A percentile compares a stretch with the other conserved stretches of the same genome.
These are phyloP conservation scores for Pangasianodon gigas DNA, from an alignment of 2,113 vertebrate species.

Conservation along the genomic window DNA sequence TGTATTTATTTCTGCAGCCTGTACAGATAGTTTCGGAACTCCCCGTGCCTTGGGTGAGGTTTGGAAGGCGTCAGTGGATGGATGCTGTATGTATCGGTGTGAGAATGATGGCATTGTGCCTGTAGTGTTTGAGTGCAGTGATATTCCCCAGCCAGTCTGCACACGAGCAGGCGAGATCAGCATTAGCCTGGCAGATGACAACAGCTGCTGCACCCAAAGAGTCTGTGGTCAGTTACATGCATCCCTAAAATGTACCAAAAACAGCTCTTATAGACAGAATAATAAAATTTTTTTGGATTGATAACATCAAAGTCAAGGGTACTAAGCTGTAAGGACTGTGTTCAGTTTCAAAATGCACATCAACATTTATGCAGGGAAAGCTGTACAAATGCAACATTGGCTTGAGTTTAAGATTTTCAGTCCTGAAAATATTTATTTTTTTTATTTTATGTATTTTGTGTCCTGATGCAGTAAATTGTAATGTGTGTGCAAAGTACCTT, in stretches of 20 bases:
- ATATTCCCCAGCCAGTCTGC: conserved; percentile 68
- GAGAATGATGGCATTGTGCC: conserved; percentile 83
- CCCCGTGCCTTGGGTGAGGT: conserved; percentile 85
- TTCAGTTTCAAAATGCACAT: background rate
- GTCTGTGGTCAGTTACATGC: conserved; percentile 81
- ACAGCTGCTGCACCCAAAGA: conserved; percentile 85
- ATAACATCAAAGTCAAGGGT: background rate
- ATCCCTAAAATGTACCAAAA: background rate
- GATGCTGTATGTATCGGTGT: conserved; percentile 90
- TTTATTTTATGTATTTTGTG: background rate
- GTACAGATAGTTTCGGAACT: conserved; percentile 84
- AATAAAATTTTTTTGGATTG: background rate
- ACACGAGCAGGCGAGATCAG: conserved; percentile 80
- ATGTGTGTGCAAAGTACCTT: background rate
- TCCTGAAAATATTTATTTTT: background rate
- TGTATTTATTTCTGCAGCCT: conserved; percentile 76
- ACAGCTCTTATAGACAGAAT: background rate
- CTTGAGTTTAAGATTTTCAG: background rate
- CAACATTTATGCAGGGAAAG: background rate
- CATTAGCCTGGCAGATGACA: conserved; percentile 79
- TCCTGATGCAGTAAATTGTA: background rate
- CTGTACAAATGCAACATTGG: background rate
- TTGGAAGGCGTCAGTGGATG: conserved; percentile 85
- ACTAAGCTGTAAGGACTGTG: background rate
- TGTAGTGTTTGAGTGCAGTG: conserved; percentile 81